Evolutionary conservation across 2,888 invertebrate species (phyloP).

Genomic region (Cheilosia scutellata): DNA sequence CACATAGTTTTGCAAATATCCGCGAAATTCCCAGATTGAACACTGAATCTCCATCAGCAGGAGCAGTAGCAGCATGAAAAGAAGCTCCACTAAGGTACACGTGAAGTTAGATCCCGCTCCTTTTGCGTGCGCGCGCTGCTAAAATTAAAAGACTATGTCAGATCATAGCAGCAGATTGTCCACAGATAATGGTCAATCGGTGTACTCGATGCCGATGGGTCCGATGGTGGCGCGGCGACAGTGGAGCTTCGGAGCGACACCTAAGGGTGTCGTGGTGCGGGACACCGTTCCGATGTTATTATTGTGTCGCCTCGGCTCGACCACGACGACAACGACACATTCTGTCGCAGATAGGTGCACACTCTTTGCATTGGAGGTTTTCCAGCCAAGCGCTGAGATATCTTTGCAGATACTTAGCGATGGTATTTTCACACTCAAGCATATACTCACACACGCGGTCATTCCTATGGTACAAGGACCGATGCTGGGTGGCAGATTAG

Average conservation of each 20-base stretch:
- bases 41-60: constrained; percentile 66
- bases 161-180: constrained; percentile 73
- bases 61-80: constrained; percentile 14
- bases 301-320: constrained; percentile 63
- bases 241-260: constrained; percentile 49
- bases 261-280: constrained; percentile 59
- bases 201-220: constrained; percentile 43
- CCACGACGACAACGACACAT: constrained; percentile 33
- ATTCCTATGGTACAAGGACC: constrained; percentile 45
- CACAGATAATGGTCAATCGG: constrained; percentile 74
- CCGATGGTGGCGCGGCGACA: constrained; percentile 2
- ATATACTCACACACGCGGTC: not conserved
- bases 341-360: constrained; percentile 30
- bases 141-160: constrained; percentile 75
- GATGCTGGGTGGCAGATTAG: constrained; percentile 69
- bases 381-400: constrained; percentile 1
- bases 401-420: constrained; percentile 54
- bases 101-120: constrained; percentile 20
- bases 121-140: constrained; percentile 64
- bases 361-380: not conserved
- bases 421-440: constrained; percentile 64
- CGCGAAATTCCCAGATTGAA: constrained; percentile 54
- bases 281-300: constrained; percentile 67
- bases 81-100: constrained; percentile 18
- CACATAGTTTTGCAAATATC: constrained; percentile 49